A percentile compares a stretch with the other conserved stretches of the same genome.
Conservation (phyloP, 2,113 vertebrate species). For the Uropsilus gracilis region DNA sequence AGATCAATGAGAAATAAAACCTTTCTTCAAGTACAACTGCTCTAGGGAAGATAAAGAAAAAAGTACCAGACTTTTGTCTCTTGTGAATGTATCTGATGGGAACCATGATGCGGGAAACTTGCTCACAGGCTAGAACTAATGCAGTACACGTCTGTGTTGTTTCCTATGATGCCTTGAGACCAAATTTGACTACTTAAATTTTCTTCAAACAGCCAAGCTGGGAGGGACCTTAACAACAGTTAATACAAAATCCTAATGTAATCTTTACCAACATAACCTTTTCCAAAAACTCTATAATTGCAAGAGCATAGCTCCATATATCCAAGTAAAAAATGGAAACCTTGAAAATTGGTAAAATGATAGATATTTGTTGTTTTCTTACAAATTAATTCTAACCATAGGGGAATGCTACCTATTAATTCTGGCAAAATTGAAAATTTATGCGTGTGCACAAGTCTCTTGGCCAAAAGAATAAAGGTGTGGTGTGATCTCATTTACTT, state of each 20-base stretch:
- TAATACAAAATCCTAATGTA: background rate
- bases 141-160: background rate
- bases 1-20: conserved; percentile 54
- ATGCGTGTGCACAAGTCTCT: background rate
- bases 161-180: background rate
- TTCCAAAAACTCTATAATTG: too few species aligned
- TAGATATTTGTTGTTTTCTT: background rate
- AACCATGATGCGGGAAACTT: background rate
- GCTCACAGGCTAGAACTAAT: background rate
- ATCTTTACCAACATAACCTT: too few species aligned
- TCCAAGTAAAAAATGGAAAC: background rate
- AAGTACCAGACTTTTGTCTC: background rate
- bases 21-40: background rate
- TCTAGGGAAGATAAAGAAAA: conserved; percentile 20
- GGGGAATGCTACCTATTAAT: background rate
- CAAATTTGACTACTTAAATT: background rate
- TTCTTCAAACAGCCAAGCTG: background rate
- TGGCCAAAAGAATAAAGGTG: background rate
- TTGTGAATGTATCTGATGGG: background rate
- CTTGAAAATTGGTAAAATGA: background rate
- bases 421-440: background rate
- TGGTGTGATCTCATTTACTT: background rate
- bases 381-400: background rate
- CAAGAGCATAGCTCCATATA: background rate
- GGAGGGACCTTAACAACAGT: background rate